Conservation (phyloP, 2,797 vertebrate species). For the Artibeus lituratus region DNA sequence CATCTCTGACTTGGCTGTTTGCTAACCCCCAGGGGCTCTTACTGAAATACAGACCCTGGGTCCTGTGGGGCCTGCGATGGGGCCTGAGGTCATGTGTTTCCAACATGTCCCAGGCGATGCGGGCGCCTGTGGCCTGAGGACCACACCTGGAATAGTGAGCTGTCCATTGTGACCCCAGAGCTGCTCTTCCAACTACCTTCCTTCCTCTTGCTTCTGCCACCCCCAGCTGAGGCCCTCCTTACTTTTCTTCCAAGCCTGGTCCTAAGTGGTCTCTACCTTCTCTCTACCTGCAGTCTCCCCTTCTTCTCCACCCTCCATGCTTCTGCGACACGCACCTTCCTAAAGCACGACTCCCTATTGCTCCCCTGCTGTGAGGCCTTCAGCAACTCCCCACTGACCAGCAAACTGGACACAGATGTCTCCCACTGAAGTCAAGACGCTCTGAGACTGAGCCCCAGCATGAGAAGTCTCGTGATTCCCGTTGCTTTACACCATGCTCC, state of each 20-base stretch:
- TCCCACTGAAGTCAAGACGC: not conserved
- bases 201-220: not conserved
- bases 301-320: not conserved
- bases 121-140: not conserved
- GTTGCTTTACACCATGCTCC: not conserved
- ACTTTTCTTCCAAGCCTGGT: not conserved
- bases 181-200: not conserved
- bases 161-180: not conserved
- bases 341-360: not conserved
- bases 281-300: not conserved
- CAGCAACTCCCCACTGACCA: not conserved
- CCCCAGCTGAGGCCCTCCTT: not conserved
- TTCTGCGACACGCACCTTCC: not conserved
- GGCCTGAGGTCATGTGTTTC: not conserved
- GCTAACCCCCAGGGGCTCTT: not conserved
- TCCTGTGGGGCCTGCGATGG: fast-evolving
- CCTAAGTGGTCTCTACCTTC: not conserved
- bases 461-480: not conserved
- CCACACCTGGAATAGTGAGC: not conserved
- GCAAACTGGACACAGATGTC: not conserved
- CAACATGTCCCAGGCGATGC: not conserved
- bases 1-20: not conserved
- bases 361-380: not conserved
- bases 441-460: not conserved
- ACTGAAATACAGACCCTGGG: not conserved